Evolutionary conservation across 92 coral and sea anemone species (phyloP).

Genomic region (Heliopora coerulea): DNA sequence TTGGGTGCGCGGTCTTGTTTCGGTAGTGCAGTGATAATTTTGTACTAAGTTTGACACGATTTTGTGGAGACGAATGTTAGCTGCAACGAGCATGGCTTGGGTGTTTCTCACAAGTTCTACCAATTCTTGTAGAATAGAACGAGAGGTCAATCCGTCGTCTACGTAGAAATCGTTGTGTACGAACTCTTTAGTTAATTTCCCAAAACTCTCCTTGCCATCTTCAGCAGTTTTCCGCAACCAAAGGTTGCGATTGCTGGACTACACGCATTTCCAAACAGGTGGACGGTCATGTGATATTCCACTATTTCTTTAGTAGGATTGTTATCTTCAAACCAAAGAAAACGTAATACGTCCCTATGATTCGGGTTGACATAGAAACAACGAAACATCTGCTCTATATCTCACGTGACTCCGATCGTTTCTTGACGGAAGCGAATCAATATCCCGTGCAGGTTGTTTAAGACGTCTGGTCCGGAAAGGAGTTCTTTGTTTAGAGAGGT

Average conservation of each 20-base stretch:
- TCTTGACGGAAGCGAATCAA: constrained; percentile 1
- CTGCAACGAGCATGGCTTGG: constrained; percentile 44
- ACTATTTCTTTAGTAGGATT: constrained; percentile 43
- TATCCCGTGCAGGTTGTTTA: not conserved
- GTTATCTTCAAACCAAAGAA: constrained; percentile 64
- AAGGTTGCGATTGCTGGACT: constrained; percentile 64
- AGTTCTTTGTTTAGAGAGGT: not conserved
- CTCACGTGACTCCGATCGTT: constrained; percentile 32
- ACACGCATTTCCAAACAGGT: constrained; percentile 62
- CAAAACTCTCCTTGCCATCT: constrained; percentile 49
- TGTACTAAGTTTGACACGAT: constrained; percentile 46
- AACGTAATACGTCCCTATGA: constrained; percentile 57
- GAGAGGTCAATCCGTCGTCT: constrained; percentile 50
- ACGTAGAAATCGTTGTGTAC: constrained; percentile 50
- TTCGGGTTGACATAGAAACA: constrained; percentile 23
- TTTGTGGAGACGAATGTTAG: constrained; percentile 52
- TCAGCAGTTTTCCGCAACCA: constrained; percentile 54
- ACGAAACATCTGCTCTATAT: constrained; percentile 50
- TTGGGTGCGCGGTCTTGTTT: constrained; percentile 40
- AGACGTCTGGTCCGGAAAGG: not conserved
- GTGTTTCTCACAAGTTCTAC: constrained; percentile 46
- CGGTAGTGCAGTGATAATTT: constrained; percentile 52
- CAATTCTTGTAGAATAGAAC: constrained; percentile 18
- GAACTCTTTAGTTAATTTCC: constrained; percentile 41
- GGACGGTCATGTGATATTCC: constrained; percentile 66